These are phyloP conservation scores for Dicaeum eximium DNA, from an alignment of 2,113 vertebrate genomes.

Conservation along the genomic window DNA sequence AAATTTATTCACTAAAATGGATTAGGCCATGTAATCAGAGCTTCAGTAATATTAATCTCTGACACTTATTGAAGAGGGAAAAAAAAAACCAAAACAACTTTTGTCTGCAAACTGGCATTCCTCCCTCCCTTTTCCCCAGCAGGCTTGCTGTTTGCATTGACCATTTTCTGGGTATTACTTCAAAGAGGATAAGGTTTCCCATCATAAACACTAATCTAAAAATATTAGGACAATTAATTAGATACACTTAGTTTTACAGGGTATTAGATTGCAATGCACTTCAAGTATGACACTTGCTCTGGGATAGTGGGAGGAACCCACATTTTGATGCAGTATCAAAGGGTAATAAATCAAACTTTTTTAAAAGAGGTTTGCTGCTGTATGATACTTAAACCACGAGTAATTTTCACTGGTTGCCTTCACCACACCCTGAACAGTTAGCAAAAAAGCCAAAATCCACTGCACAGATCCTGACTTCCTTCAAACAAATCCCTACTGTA, in stretches of 20 bases:
- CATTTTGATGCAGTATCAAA: conserved; percentile 46
- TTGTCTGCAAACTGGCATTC: conserved; percentile 69
- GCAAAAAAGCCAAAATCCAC: background rate
- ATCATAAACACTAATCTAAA: conserved; percentile 77
- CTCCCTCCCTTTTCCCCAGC: conserved; percentile 38
- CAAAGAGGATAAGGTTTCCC: conserved; percentile 79
- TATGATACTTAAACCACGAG: background rate
- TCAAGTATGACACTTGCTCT: conserved; percentile 72
- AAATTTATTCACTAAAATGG: conserved; percentile 82
- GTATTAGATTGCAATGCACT: conserved; percentile 77
- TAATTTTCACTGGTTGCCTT: background rate
- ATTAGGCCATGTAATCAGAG: conserved; percentile 83
- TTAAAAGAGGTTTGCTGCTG: background rate
- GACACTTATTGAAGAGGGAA: conserved; percentile 71
- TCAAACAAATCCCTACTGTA: background rate
- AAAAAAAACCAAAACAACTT: conserved; percentile 51
- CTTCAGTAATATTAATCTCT: conserved; percentile 80
- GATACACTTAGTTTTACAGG: conserved; percentile 84
- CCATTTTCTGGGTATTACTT: conserved; percentile 79
- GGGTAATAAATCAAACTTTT: conserved; percentile 38
- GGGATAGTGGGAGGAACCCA: conserved; percentile 21
- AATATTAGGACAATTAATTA: conserved; percentile 85
- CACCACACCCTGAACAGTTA: background rate
- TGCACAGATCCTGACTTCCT: background rate
- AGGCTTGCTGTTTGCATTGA: conserved; percentile 51